These are phyloP conservation scores for Anagrus nilaparvatae DNA, from an alignment of 1,140 invertebrate species.

Conservation along the genomic window DNA sequence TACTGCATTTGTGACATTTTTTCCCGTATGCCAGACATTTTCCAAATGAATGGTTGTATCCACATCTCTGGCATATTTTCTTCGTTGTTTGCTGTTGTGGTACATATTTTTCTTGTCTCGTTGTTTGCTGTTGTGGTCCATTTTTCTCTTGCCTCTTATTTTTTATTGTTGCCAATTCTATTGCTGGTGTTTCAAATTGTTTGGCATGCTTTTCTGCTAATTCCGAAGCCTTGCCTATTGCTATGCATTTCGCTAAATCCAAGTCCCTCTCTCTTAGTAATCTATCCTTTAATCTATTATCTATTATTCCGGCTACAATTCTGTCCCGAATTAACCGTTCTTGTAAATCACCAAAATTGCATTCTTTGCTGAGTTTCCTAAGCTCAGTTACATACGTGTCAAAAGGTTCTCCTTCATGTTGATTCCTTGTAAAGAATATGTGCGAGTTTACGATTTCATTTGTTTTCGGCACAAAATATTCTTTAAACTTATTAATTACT, in stretches of 20 bases:
- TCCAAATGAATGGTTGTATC: too few species aligned
- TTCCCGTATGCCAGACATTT: too few species aligned
- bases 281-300: conserved; percentile 26
- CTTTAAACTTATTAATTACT: conserved; percentile 17
- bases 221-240: conserved; percentile 17
- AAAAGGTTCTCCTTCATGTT: conserved; percentile 23
- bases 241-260: conserved; percentile 20
- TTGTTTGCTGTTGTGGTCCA: too few species aligned
- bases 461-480: conserved; percentile 19
- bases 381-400: conserved; percentile 23
- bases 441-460: conserved; percentile 19
- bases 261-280: conserved; percentile 25
- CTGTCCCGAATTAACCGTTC: conserved; percentile 27
- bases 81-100: too few species aligned
- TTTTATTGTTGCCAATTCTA: too few species aligned
- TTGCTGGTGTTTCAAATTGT: too few species aligned
- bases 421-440: conserved; percentile 21
- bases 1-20: too few species aligned
- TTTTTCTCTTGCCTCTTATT: too few species aligned
- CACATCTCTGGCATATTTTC: too few species aligned
- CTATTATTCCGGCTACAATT: conserved; percentile 28
- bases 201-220: conserved; percentile 8
- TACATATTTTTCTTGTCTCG: too few species aligned
- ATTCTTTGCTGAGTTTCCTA: conserved; percentile 20
- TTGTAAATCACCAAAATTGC: conserved; percentile 22